Percentiles rank a stretch among this genome's conserved stretches.
phyloP scores from a whole-genome alignment of 1,140 invertebrate species.

The Trichoplusia ni region DNA sequence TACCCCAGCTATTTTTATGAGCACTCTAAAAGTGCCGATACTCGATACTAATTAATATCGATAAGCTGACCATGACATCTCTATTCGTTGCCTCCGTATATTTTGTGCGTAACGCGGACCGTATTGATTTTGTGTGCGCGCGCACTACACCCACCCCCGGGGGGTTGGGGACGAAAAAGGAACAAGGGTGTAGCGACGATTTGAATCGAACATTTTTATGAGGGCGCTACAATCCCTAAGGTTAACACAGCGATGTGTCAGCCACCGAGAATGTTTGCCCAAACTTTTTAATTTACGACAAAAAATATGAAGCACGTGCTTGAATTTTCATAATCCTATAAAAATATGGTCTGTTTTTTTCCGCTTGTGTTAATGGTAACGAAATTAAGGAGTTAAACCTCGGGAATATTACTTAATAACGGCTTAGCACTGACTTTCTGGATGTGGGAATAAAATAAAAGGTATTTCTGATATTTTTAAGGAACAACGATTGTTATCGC shows the following conservation, averaged over 20 bases:
- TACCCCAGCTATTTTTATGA: background rate
- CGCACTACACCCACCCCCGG: slow-evolving; percentile 55
- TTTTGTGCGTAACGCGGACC: slow-evolving; percentile 70
- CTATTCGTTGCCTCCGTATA: slow-evolving; percentile 53
- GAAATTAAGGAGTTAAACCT: slow-evolving; percentile 23
- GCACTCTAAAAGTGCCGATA: slow-evolving; percentile 18
- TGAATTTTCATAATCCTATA: slow-evolving; percentile 25
- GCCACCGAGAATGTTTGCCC: slow-evolving; percentile 37
- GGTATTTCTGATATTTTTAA: too few species aligned
- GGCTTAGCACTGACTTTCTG: slow-evolving; percentile 10
- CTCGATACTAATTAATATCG: slow-evolving; percentile 60
- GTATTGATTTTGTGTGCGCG: slow-evolving; percentile 79
- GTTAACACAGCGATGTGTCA: slow-evolving; percentile 66
- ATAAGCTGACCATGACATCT: slow-evolving; percentile 63
- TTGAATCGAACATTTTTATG: slow-evolving; percentile 77
- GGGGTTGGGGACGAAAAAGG: slow-evolving; percentile 48
- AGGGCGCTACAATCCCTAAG: slow-evolving; percentile 68
- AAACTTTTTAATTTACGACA: slow-evolving; percentile 40
- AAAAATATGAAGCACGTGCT: slow-evolving; percentile 17
- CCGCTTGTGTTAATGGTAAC: slow-evolving; percentile 15
- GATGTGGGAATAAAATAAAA: background rate
- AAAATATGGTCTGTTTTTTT: slow-evolving; percentile 13
- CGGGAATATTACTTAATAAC: slow-evolving; percentile 16
- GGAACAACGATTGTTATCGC: too few species aligned
- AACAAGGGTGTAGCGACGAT: slow-evolving; percentile 66